These are phyloP conservation scores for rat (Rattus norvegicus) DNA, from an alignment of 2,113 vertebrate genomes.

Conservation along the genomic window DNA sequence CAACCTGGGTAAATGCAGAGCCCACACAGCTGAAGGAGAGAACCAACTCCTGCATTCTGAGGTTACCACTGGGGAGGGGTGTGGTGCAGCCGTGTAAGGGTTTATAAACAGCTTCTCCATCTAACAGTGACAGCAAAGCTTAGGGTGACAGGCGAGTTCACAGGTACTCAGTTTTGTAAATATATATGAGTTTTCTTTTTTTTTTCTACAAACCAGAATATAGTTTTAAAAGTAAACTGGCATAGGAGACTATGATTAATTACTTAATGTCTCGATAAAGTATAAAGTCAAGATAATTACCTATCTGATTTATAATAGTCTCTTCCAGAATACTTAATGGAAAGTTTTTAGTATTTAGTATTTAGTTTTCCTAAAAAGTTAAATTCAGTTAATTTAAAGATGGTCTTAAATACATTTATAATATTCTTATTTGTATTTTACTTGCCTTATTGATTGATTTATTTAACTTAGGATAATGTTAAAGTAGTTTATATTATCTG, in stretches of 20 bases:
- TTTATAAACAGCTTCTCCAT: neutral
- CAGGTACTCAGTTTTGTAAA: neutral
- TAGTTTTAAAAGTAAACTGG: neutral
- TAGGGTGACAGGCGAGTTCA: neutral
- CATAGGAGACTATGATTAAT: neutral
- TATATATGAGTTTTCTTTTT: neutral
- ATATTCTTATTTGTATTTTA: slow-evolving; percentile 22
- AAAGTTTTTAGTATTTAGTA: neutral
- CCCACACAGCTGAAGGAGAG: neutral
- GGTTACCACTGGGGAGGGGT: neutral
- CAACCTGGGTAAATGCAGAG: neutral
- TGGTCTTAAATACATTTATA: neutral
- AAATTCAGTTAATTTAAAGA: slow-evolving; percentile 30
- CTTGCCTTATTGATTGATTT: slow-evolving; percentile 35
- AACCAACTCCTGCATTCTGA: neutral
- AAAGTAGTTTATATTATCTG: neutral
- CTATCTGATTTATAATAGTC: slow-evolving; percentile 9
- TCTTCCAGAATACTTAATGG: neutral
- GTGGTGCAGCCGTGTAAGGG: neutral
- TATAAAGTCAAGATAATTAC: neutral
- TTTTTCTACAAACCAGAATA: neutral
- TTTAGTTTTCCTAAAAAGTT: slow-evolving; percentile 48
- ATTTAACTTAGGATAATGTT: slow-evolving; percentile 51
- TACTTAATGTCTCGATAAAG: slow-evolving; percentile 31
- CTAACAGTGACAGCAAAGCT: neutral